Conservation (phyloP, 64 coral and sea anemone genomes). For the Montipora sp. region DNA sequence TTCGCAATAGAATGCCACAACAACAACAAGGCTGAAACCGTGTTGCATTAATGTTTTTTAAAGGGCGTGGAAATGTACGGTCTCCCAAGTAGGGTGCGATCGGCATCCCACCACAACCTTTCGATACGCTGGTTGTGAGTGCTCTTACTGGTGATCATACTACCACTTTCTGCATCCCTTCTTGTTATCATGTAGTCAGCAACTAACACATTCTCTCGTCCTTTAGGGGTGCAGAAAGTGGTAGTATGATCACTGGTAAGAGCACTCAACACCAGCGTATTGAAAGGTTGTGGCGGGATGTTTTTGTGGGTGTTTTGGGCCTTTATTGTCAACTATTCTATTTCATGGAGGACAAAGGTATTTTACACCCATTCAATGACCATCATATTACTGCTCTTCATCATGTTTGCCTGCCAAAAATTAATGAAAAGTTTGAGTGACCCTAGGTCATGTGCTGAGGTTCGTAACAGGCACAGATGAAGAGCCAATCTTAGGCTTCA, state of each 20-base stretch:
- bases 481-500: too few relatives aligned
- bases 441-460: too few relatives aligned
- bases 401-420: too few relatives aligned
- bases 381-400: not conserved
- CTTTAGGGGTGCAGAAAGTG: not conserved
- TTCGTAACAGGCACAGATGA: too few relatives aligned
- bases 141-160: constrained; percentile 22
- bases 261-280: constrained; percentile 43
- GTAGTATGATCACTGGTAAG: constrained; percentile 27
- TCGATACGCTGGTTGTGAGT: constrained; percentile 51
- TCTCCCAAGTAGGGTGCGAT: constrained; percentile 30
- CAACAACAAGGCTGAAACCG: constrained; percentile 32
- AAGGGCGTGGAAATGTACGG: not conserved
- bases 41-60: constrained; percentile 3
- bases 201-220: constrained; percentile 3
- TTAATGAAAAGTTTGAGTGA: too few relatives aligned
- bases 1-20: not conserved
- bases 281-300: constrained; percentile 42
- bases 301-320: constrained; percentile 21
- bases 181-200: constrained; percentile 28
- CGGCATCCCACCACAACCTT: constrained; percentile 32
- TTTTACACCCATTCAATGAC: not conserved
- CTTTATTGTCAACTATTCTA: not conserved
- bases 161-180: not conserved
- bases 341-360: not conserved